phyloP scores from a whole-genome alignment of 2,797 vertebrate species.

The Sebastes taczanowskii region DNA sequence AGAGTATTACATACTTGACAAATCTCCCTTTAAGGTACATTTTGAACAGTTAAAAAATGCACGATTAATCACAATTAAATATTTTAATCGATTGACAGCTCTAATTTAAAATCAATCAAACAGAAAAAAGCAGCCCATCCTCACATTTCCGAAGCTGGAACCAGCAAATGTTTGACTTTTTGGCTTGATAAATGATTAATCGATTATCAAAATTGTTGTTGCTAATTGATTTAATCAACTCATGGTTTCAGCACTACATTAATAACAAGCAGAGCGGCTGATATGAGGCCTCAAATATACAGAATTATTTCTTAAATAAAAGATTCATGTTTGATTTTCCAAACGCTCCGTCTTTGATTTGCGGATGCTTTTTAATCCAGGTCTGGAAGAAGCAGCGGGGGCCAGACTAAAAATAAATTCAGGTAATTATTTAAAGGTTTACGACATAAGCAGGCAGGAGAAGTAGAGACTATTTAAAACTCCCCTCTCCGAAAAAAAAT shows the following conservation, averaged over 20 bases:
- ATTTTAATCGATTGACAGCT: too few relatives aligned
- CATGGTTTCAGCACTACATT: neutral
- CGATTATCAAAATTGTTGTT: neutral
- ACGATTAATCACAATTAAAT: too few relatives aligned
- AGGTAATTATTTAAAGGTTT: slow-evolving; percentile 69
- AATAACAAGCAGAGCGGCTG: slow-evolving; percentile 8
- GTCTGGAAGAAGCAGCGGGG: slow-evolving; percentile 52
- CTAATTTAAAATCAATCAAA: neutral
- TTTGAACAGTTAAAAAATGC: too few relatives aligned
- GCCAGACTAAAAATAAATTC: slow-evolving; percentile 72
- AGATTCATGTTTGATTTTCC: slow-evolving; percentile 26
- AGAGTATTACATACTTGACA: too few relatives aligned
- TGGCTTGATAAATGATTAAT: neutral
- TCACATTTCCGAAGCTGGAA: neutral
- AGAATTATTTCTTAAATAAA: neutral
- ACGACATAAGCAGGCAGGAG: slow-evolving; percentile 33
- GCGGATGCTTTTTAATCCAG: slow-evolving; percentile 52
- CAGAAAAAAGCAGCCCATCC: neutral
- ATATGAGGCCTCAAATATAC: slow-evolving; percentile 19
- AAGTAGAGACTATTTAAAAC: slow-evolving; percentile 68
- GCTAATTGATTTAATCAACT: neutral
- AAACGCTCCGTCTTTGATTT: slow-evolving; percentile 51
- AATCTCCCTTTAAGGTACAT: too few relatives aligned
- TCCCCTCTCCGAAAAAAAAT: slow-evolving; percentile 39
- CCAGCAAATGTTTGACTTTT: neutral